These are phyloP conservation scores for Cotesia typhae DNA, from an alignment of 1,140 invertebrate genomes.

Conservation along the genomic window DNA sequence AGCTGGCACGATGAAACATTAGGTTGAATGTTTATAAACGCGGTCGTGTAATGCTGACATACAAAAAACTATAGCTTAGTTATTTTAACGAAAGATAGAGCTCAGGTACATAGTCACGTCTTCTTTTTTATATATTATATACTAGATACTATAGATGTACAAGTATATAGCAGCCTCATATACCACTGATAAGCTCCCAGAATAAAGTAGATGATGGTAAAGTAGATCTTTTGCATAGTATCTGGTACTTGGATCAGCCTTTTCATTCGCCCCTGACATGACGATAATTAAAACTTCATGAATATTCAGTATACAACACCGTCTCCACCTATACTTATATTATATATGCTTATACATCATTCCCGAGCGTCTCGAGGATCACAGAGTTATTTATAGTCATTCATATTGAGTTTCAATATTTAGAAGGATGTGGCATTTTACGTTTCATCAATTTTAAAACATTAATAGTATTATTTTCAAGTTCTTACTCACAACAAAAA, in stretches of 20 bases:
- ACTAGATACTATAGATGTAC: no score
- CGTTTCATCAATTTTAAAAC: no score
- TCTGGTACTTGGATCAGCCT: conserved; percentile 22
- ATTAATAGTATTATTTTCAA: no score
- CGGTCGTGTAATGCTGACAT: conserved; percentile 7
- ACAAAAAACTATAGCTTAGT: conserved; percentile 14
- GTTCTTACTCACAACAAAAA: no score
- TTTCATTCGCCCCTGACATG: conserved; percentile 11
- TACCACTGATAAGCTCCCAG: conserved; percentile 22
- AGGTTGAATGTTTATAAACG: conserved; percentile 20
- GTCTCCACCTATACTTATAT: neutral
- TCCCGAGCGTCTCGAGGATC: no score
- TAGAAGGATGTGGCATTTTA: no score
- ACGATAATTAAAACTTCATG: conserved; percentile 22
- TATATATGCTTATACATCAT: no score
- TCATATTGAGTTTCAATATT: no score
- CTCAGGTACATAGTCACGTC: neutral
- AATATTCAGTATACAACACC: conserved; percentile 10
- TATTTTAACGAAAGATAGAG: neutral
- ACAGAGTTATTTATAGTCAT: no score
- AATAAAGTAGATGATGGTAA: neutral
- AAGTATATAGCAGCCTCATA: neutral
- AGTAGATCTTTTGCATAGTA: conserved; percentile 25
- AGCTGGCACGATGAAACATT: conserved; percentile 20
- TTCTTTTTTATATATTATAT: conserved; percentile 10